Evolutionary conservation across 2,888 invertebrate species (phyloP), one percentile per base, ranked within the genome.

Genomic region (Sesia apiformis): DNA sequence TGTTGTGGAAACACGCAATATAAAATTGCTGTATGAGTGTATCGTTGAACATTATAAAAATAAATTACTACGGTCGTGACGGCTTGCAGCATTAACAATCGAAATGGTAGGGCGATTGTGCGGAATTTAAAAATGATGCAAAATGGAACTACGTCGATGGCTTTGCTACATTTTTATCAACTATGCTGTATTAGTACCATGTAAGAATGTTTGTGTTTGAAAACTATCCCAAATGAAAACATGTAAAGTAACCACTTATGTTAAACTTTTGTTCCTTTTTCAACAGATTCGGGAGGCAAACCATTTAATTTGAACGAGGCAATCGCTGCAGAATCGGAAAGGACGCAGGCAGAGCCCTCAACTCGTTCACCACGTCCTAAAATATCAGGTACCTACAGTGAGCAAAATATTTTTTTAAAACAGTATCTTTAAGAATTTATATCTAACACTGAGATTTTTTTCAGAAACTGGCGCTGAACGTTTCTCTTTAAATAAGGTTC

Each of bases 111-210:
- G 23, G 23, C 23, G 23, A 6, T 46, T 23, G 7, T 5, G 4
- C 46, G 23, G 23, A 46, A 46, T 50, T 38, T 50, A 65, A 87
- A 82, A 76, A 88, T 88, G 88, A 64, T 74, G 63, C 64, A 86
- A 84, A 81, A 88, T 88, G 88, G 82, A 81, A 76, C 75, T 80
- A 69, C 66, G 68, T 58, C 65, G 63, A 64, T 74, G 72, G 70
- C 69, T 70, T 60, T 73, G 61, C 66, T 78, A 64, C 62, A 54
- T 80, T 58, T 62, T 77, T 61, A 65, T 81, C 81, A 79, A 72
- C 68, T 81, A 70, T 72, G 66, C 68, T 57, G 39, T 79, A 54
- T 62, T 78, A 55, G 66, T 69, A 62, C 66, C 76, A 54, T 63
- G 74, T 76, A 64, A 69, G 68, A 72, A 55, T 39, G 46, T 52